Evolutionary conservation across 2,888 invertebrate species (phyloP).

Genomic region (Anoplius nigerrimus): DNA sequence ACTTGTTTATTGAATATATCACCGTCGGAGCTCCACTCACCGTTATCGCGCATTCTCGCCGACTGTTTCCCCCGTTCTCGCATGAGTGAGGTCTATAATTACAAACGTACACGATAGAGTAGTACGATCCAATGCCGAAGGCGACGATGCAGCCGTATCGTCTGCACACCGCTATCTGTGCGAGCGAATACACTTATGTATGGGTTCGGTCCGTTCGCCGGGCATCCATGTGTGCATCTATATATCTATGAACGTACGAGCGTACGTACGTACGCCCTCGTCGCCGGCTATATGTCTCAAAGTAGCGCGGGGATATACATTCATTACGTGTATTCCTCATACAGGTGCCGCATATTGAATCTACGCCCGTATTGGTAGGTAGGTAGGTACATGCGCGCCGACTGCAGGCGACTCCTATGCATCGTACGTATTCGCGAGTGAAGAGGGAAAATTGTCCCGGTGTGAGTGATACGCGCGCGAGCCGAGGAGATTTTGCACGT

Average conservation of each 20-base stretch:
- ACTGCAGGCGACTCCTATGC: too few species aligned
- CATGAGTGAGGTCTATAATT: conserved; percentile 33
- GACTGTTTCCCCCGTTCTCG: conserved; percentile 19
- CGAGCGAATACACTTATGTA: too few species aligned
- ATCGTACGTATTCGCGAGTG: too few species aligned
- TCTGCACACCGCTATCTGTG: not conserved
- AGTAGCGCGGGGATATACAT: too few species aligned
- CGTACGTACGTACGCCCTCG: not conserved
- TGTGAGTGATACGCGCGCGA: too few species aligned
- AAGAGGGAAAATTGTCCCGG: too few species aligned
- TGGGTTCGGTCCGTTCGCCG: too few species aligned
- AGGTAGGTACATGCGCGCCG: too few species aligned
- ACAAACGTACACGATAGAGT: conserved; percentile 20
- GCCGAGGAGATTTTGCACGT: too few species aligned
- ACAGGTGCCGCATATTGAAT: too few species aligned
- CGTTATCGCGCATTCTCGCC: conserved; percentile 32
- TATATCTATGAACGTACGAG: not conserved
- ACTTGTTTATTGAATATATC: conserved; percentile 41
- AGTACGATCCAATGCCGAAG: conserved; percentile 21
- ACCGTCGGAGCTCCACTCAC: conserved; percentile 10
- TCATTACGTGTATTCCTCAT: too few species aligned
- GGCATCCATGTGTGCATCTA: not conserved
- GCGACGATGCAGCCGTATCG: conserved; percentile 14
- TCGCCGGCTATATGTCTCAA: not conserved
- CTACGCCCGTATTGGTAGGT: too few species aligned